phyloP scores from a whole-genome alignment of 2,888 invertebrate genomes.

The Eurytoma adleriae region DNA sequence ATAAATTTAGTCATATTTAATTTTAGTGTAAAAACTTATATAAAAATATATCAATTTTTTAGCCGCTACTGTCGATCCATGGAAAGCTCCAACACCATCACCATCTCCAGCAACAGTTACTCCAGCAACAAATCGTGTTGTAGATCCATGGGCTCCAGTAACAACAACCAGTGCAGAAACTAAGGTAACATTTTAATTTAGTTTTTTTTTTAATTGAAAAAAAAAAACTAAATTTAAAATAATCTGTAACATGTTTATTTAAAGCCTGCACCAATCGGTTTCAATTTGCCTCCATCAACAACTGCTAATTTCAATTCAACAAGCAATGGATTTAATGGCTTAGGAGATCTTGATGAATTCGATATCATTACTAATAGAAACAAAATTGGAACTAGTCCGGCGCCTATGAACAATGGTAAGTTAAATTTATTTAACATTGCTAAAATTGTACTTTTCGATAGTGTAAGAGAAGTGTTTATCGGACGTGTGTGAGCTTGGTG shows the following conservation, averaged over 20 bases:
- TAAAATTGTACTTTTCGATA: slow-evolving; percentile 17
- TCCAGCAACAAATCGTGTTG: slow-evolving; percentile 67
- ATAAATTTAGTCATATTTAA: background rate
- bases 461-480: too few species aligned
- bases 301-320: slow-evolving; percentile 64
- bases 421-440: slow-evolving; percentile 9
- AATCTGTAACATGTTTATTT: background rate
- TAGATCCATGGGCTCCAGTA: slow-evolving; percentile 79
- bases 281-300: slow-evolving; percentile 67
- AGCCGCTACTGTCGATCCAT: slow-evolving; percentile 72
- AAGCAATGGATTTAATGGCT: slow-evolving; percentile 71
- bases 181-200: slow-evolving; percentile 38
- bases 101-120: slow-evolving; percentile 65
- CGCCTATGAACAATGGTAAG: slow-evolving; percentile 71
- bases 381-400: slow-evolving; percentile 73
- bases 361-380: slow-evolving; percentile 90
- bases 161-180: slow-evolving; percentile 59
- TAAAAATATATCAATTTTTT: slow-evolving; percentile 53
- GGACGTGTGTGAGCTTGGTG: too few species aligned
- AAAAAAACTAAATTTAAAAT: background rate
- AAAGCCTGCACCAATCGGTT: slow-evolving; percentile 70
- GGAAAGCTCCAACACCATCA: slow-evolving; percentile 67
- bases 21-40: background rate
- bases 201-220: slow-evolving; percentile 3
- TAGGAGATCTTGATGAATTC: slow-evolving; percentile 89